Percentiles rank a stretch among this genome's conserved stretches.
Evolutionary conservation across 1,140 invertebrate genomes (phyloP).

Genomic region (Drosophila bifasciata): DNA sequence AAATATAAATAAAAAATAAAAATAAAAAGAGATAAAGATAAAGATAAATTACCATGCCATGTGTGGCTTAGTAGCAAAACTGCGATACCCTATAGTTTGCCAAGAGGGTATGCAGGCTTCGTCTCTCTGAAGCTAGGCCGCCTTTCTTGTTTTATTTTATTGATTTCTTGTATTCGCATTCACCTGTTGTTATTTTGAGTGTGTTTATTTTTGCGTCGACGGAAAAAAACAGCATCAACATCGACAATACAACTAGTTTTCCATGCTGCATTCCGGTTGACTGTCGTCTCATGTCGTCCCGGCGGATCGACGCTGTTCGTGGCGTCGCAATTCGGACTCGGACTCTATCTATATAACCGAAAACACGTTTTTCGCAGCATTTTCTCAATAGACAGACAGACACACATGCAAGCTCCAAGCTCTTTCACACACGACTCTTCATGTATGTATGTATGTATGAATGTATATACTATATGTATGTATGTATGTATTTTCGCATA

Average conservation of each 20-base stretch:
- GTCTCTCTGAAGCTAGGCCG: constrained; percentile 6
- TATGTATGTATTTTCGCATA: background rate
- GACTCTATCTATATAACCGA: constrained; percentile 65
- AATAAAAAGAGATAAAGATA: too few relatives aligned
- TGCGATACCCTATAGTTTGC: constrained; percentile 7
- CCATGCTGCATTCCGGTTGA: constrained; percentile 67
- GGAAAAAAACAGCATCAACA: constrained; percentile 45
- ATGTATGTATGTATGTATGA: background rate
- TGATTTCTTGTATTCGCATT: constrained; percentile 77
- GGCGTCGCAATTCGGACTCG: constrained; percentile 47
- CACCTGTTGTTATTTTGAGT: constrained; percentile 76
- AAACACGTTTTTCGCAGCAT: constrained; percentile 69
- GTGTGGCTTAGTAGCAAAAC: constrained; percentile 6
- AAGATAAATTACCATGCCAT: too few relatives aligned
- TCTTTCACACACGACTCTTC: constrained; percentile 10
- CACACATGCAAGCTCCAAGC: constrained; percentile 36
- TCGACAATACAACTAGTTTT: constrained; percentile 72
- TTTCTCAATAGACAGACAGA: constrained; percentile 59
- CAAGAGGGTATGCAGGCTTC: constrained; percentile 8
- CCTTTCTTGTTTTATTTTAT: constrained; percentile 52
- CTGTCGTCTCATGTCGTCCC: constrained; percentile 40
- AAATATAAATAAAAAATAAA: too few relatives aligned
- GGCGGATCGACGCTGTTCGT: constrained; percentile 30
- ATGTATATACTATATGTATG: constrained; percentile 1
- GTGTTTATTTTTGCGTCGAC: constrained; percentile 60